These are phyloP conservation scores for Lithobates pipiens DNA, from an alignment of 2,797 vertebrate species.

Conservation along the genomic window DNA sequence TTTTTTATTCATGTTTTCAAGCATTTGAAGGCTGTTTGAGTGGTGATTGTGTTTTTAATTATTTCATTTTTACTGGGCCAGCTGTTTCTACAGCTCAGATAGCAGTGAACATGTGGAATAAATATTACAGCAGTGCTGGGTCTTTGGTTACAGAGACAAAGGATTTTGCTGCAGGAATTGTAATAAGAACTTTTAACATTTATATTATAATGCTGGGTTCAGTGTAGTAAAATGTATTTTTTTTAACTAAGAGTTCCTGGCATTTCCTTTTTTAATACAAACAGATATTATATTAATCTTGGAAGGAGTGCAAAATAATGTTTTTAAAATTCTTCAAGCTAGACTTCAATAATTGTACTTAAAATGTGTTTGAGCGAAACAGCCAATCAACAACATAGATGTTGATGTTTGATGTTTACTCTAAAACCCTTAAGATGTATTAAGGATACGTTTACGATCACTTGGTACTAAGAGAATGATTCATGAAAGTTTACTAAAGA, in stretches of 20 bases:
- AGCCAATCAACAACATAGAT: not conserved
- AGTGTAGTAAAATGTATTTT: conserved; percentile 28
- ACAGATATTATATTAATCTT: not conserved
- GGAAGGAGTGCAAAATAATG: not conserved
- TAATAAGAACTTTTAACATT: conserved; percentile 39
- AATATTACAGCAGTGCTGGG: conserved; percentile 4
- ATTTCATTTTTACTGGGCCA: conserved; percentile 40
- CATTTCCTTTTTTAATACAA: not conserved
- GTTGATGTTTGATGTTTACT: not conserved
- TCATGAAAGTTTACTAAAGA: no score
- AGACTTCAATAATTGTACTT: not conserved
- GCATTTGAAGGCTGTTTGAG: conserved; percentile 5
- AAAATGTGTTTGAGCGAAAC: not conserved
- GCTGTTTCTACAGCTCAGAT: conserved; percentile 47
- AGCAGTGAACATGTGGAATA: conserved; percentile 41
- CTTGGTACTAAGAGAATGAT: no score
- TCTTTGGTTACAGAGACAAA: conserved; percentile 11
- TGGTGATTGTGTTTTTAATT: conserved; percentile 39
- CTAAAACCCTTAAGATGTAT: no score
- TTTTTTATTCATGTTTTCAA: conserved; percentile 41
- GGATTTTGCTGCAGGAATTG: conserved; percentile 10
- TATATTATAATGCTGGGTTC: conserved; percentile 33
- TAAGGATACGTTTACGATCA: no score
- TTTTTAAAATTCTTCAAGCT: not conserved
- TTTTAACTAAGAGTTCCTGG: not conserved